A percentile compares a stretch with the other conserved stretches of the same genome.
These are phyloP conservation scores for Sipha maydis DNA, from an alignment of 2,888 invertebrate species.

Conservation along the genomic window DNA sequence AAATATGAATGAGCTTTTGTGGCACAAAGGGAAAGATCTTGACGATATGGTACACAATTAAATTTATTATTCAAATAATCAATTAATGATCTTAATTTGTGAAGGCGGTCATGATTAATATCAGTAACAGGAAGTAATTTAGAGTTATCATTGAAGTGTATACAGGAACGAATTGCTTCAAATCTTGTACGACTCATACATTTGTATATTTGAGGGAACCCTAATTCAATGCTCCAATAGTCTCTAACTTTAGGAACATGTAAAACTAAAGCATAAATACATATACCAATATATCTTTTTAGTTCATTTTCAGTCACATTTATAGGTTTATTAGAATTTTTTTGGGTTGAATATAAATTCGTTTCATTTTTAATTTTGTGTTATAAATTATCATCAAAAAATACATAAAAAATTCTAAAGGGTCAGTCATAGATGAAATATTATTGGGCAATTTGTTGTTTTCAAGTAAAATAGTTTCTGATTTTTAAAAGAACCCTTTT, in stretches of 20 bases:
- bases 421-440: too few species aligned
- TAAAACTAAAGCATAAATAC: constrained; percentile 65
- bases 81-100: constrained; percentile 64
- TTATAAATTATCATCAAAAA: not conserved
- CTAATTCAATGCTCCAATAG: constrained; percentile 64
- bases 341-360: constrained; percentile 7
- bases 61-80: constrained; percentile 63
- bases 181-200: constrained; percentile 65
- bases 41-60: constrained; percentile 63
- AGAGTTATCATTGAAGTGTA: constrained; percentile 65
- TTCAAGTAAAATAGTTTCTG: not conserved
- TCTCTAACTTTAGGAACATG: constrained; percentile 64
- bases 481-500: constrained; percentile 8
- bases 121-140: constrained; percentile 58
- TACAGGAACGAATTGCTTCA: constrained; percentile 64
- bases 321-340: constrained; percentile 11
- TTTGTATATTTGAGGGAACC: constrained; percentile 64
- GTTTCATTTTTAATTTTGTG: constrained; percentile 10
- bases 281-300: constrained; percentile 63
- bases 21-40: constrained; percentile 64
- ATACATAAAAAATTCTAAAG: too few species aligned
- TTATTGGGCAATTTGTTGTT: not conserved
- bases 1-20: constrained; percentile 64
- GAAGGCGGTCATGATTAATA: constrained; percentile 63
- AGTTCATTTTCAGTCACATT: constrained; percentile 33